Evolutionary conservation across 1,140 invertebrate species (phyloP), one percentile per base, ranked within the genome.

Genomic region (Drosophila prosaltans): DNA sequence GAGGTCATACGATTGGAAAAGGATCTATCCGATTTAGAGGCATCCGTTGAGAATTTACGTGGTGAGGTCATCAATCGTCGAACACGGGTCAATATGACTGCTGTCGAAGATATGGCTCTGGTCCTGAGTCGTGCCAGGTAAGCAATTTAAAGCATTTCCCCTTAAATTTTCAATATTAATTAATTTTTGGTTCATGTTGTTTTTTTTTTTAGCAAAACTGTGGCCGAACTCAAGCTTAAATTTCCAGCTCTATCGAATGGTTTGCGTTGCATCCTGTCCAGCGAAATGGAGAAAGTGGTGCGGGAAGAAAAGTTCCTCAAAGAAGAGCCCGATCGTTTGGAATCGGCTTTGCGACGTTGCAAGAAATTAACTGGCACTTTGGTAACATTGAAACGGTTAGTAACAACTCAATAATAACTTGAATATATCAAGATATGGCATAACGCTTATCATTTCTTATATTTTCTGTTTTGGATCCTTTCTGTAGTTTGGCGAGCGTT

Each of bases 361-460:
- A 99, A 99, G 93, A 99, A 99, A 92, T 93, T 99, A 10, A 99
- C 98, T 7, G 97, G 98, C 69, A 99, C 98, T 43, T 94, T 99
- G 73, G 98, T 99, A 51, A 99, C 98, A 57, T 93, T 99, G 24
- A 99, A 99, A 95, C 96, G 98, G 98, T 99, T 95, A 74, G 72
- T 74, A 32, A 30, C 28, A 4, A 30, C 4, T 30, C 2, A 30
- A 30, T 30, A 30, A 30, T 30, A 0, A 0, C 16, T 16, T 16
- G 16, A 16, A 16, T 16, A 16, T 16, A 16, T 16, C 16, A 16
- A 0, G 16, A 16, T 16, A 16, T 16, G 16, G 16, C 16, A 16
- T 16, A 16, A 16, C 16, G 16, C 16, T 16, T 16, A 16, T 16
- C 16, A 16, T 16, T 16, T 16, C 16, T 16, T 16, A 16, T 16